Percentiles rank a stretch among this genome's conserved stretches.
Evolutionary conservation across 2,113 vertebrate genomes (phyloP).

Genomic region (Salvelinus alpinus): DNA sequence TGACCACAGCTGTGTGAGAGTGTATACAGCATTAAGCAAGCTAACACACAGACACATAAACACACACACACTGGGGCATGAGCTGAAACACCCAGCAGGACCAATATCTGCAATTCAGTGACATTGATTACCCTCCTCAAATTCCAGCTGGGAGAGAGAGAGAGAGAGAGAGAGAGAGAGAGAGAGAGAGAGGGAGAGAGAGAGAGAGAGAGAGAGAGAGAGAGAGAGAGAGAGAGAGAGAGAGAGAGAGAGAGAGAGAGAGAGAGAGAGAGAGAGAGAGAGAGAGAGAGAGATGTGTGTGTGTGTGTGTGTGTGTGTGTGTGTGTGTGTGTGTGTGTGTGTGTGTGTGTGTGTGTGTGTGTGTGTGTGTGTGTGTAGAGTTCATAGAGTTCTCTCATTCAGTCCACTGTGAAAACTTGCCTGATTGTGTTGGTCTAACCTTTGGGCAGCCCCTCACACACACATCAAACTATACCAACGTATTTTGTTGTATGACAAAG

Average conservation of each 20-base stretch:
- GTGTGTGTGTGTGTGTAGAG: too few species aligned
- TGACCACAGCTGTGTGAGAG: background rate
- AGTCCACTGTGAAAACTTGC: background rate
- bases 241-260: too few species aligned
- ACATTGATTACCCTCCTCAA: background rate
- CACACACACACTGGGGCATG: conserved; percentile 32
- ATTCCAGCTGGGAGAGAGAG: background rate
- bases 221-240: too few species aligned
- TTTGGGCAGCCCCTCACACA: background rate
- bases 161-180: too few species aligned
- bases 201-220: too few species aligned
- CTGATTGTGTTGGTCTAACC: background rate
- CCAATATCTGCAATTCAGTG: background rate
- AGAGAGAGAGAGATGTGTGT: too few species aligned
- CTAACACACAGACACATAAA: background rate
- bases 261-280: too few species aligned
- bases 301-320: too few species aligned
- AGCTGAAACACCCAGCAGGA: background rate
- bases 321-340: too few species aligned
- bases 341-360: too few species aligned
- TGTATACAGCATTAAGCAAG: background rate
- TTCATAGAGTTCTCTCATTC: background rate
- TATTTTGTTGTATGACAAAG: background rate
- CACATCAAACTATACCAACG: background rate
- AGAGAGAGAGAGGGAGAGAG: too few species aligned